Base-by-base conservation (phyloP, 2,797 vertebrate species). In the Microctenopoma steveboyesi region DNA sequence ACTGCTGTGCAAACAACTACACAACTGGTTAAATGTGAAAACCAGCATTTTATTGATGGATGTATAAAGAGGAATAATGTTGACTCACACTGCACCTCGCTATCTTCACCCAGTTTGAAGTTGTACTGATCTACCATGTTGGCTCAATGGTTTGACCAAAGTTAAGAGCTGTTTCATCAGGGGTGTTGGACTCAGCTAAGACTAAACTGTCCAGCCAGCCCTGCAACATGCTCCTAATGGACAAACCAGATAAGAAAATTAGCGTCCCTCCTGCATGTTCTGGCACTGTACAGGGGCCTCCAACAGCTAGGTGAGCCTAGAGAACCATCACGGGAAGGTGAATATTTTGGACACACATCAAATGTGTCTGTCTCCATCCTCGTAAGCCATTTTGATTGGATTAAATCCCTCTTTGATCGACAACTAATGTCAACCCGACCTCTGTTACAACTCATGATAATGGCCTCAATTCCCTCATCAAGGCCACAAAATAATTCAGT, bases 391-490 rank as follows among this genome's bases (percentile, higher is more conserved):
- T 75, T 15, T 81, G 71, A 87, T 82, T 63, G 58, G 67, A 58
- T 79, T 72, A 73, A 71, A 85, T 57, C 72, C 48, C 25, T 51
- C 49, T 22, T 2, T 89, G 81, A 90, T 39, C 78, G 86, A 87
- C 86, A 90, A 78, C 80, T 83, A 57, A 56, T 78, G 76, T 86
- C 68, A 68, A 60, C 33, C 76, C 9, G 47, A 12, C 69, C 79
- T 80, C 66, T 67, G 74, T 51, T 59, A 43, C 66, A 39, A 71
- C 63, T 84, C 51, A 72, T 68, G 70, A 87, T 82, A 80, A 85
- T 73, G 62, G 79, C 80, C 83, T 79, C 65, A n/a, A 25, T 67
- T 82, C 65, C 52, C 78, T 84, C 81, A 72, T 86, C 83, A 86
- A 71, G 81, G 83, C 71, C 33, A 7, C 74, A 66, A 76, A 83